phyloP scores from a whole-genome alignment of 1,140 invertebrate species.

The Bombus vancouverensis region DNA sequence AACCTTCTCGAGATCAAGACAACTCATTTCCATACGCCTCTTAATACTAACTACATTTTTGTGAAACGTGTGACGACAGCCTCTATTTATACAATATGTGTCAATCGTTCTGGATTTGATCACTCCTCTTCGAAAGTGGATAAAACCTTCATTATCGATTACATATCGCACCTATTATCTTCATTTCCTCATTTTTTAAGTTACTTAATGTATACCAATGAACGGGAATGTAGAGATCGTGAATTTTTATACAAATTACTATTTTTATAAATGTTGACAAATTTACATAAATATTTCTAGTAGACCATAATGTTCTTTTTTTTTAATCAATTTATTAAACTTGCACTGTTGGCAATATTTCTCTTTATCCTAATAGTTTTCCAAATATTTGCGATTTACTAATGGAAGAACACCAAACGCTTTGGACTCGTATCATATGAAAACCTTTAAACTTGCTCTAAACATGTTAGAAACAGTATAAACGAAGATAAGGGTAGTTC shows the following conservation, averaged over 20 bases:
- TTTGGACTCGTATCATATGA: background rate
- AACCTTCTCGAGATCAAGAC: slow-evolving; percentile 22
- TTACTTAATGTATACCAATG: background rate
- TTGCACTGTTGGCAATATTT: background rate
- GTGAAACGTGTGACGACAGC: slow-evolving; percentile 67
- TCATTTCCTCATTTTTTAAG: background rate
- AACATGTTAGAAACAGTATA: background rate
- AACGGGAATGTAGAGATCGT: background rate
- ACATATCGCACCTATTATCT: background rate
- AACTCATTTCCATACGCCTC: slow-evolving; percentile 42
- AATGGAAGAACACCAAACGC: background rate
- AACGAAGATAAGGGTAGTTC: background rate
- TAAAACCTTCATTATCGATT: background rate
- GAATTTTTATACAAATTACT: background rate
- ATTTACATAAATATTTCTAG: background rate
- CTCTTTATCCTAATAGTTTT: background rate
- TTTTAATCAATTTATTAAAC: background rate
- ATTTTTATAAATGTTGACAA: background rate
- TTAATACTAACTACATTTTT: slow-evolving; percentile 40
- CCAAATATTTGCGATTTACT: slow-evolving; percentile 5
- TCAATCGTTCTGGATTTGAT: slow-evolving; percentile 43
- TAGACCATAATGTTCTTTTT: background rate
- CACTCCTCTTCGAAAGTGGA: background rate
- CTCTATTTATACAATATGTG: slow-evolving; percentile 73
- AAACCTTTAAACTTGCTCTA: background rate